These are phyloP conservation scores for Agrotis puta DNA, from an alignment of 2,888 invertebrate genomes.

Conservation along the genomic window DNA sequence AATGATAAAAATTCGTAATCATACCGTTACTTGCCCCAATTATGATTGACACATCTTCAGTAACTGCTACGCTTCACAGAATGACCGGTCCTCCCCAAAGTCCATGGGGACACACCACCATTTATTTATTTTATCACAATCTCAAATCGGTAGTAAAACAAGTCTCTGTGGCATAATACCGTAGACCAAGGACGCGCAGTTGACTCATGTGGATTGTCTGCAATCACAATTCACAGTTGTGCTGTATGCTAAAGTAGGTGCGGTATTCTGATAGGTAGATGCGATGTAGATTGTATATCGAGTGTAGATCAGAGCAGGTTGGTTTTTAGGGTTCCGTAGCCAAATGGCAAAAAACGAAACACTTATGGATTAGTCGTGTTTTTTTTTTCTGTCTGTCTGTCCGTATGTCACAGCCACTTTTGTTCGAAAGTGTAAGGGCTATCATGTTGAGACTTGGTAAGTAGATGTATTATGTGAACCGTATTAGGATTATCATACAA, in stretches of 20 bases:
- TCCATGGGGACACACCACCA: not conserved
- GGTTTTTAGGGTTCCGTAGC: not conserved
- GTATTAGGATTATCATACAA: too few species aligned
- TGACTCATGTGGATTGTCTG: slow-evolving; percentile 65
- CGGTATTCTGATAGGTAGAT: slow-evolving; percentile 50
- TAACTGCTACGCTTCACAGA: not conserved
- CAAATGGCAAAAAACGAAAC: too few species aligned
- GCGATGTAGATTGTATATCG: slow-evolving; percentile 21
- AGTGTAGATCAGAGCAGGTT: not conserved
- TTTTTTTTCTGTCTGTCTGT: too few species aligned
- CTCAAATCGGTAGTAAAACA: slow-evolving; percentile 31
- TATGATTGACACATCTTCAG: not conserved
- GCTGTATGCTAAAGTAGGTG: slow-evolving; percentile 49
- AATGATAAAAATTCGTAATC: not conserved
- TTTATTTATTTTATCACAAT: slow-evolving; percentile 21
- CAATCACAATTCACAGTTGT: slow-evolving; percentile 65
- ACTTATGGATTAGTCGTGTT: too few species aligned
- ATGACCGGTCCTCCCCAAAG: not conserved
- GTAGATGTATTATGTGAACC: too few species aligned
- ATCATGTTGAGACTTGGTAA: too few species aligned
- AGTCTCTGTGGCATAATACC: slow-evolving; percentile 32
- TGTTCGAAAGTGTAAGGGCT: too few species aligned
- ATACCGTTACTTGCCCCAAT: not conserved
- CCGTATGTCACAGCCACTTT: too few species aligned
- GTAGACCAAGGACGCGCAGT: slow-evolving; percentile 61